Evolutionary conservation across 2,113 vertebrate genomes (phyloP), one percentile per base, ranked within the genome.

Genomic region (Bufo bufo): DNA sequence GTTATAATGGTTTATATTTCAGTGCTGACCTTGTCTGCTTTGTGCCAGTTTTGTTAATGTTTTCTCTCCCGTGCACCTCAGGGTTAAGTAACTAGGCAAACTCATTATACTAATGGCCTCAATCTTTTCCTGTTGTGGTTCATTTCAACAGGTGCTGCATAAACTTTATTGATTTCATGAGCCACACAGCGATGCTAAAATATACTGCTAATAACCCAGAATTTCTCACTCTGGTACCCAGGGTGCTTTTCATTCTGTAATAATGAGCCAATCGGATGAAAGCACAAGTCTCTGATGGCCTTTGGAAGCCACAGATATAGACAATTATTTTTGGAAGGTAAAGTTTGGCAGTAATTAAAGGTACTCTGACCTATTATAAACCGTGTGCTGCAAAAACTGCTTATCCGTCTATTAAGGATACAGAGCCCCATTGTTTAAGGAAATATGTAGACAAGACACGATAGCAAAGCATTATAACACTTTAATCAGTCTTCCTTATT

Each of bases 141-240:
- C 47, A 88, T 84, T 88, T 88, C 81, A 88, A 88, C 87, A 88
- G 87, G 80, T 88, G 80, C 87, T 88, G 87, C 87, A 84, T 88
- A 88, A 88, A 88, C 80, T 77, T 88, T 83, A 88, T 88, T 88
- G 87, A 88, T 88, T 88, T 84, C 87, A 84, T 69, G 87, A 88
- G 87, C 71, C 87, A 83, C 87, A 88, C n/a, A 65, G 59, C 81
- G 43, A 65, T 54, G 69, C 58, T 88, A 88, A 83, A 88, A 88
- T 77, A 88, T 84, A 77, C 81, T 84, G 87, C 82, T 88, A 88
- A 88, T 84, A 88, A 88, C 71, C 78, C 33, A 74, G 56, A 66
- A 74, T 88, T 84, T 88, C 69, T 77, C 56, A 66, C 71, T 74
- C 54, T 23, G 45, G 80, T 63, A 87, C 80, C 80, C 54, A 84